phyloP scores from a whole-genome alignment of 2,888 invertebrate species.

The Sesia bembeciformis region DNA sequence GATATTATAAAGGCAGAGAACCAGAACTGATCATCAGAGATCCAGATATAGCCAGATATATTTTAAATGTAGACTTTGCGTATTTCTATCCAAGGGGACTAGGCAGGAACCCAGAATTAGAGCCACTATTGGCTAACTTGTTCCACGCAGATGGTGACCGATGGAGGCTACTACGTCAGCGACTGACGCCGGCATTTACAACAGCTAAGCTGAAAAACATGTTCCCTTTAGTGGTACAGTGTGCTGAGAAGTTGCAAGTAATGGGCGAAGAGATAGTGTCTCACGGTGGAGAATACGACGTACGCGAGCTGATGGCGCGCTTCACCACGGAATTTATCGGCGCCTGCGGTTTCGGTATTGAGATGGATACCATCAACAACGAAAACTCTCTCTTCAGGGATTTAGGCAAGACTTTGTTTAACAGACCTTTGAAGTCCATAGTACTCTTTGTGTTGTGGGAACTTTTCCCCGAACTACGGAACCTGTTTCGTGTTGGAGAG shows the following conservation, averaged over 20 bases:
- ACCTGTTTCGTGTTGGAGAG: constrained; percentile 2
- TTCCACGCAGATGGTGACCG: constrained; percentile 43
- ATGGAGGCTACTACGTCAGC: constrained; percentile 47
- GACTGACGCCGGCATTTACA: constrained; percentile 50
- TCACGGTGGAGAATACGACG: constrained; percentile 21
- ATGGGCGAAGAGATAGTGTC: constrained; percentile 11
- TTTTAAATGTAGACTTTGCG: constrained; percentile 31
- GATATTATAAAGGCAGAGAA: constrained; percentile 34
- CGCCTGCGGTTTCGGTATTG: constrained; percentile 42
- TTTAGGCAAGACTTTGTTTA: constrained; percentile 9
- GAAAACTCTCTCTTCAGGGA: constrained; percentile 31
- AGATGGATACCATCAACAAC: constrained; percentile 34
- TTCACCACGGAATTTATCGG: constrained; percentile 47
- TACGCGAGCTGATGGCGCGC: constrained; percentile 35
- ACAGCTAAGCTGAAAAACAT: constrained; percentile 46
- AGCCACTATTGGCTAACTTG: constrained; percentile 33
- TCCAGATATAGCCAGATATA: constrained; percentile 30
- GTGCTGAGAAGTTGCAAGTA: constrained; percentile 36
- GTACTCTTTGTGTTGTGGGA: constrained; percentile 1
- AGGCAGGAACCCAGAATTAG: constrained; percentile 24
- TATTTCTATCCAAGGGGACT: constrained; percentile 32
- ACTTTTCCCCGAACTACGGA: constrained; percentile 1
- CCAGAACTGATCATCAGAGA: constrained; percentile 45
- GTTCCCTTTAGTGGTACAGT: constrained; percentile 48
- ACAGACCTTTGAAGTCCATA: background rate